Evolutionary conservation across 2,888 invertebrate species (phyloP), one percentile per base, ranked within the genome.

Genomic region (Chloroclystis v-ata): DNA sequence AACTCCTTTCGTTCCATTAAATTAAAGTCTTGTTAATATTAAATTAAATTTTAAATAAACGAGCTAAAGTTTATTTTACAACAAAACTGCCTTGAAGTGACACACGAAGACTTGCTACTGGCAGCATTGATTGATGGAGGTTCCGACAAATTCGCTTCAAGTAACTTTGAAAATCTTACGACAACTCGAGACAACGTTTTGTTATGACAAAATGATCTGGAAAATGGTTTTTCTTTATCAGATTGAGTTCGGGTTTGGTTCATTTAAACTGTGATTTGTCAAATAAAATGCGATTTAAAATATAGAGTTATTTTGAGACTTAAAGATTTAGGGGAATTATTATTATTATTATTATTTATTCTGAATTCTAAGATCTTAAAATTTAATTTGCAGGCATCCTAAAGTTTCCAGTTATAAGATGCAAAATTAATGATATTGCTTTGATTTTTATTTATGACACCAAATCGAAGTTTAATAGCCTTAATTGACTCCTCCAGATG

Each of bases 41-140:
- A n/a, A 32, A 40, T 41, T 41, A n/a, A 10, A 16, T 10, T 39
- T 29, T 8, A 29, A 29, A 39, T 12, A 29, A 29, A 20, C 35
- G 20, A 20, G 20, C 10, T 35, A 20, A 35, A 35, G 35, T 35
- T 37, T 47, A 54, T 40, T 12, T 40, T 20, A 7, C 24, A 30
- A 11, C 40, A 40, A 28, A 29, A 30, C 38, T 20, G 11, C 20
- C 35, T 35, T 35, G 35, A 35, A 78, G 80, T 80, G 79, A 82
- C 78, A 72, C 72, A 54, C 57, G 68, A 68, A 77, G 79, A 78
- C 75, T 80, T 78, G 72, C 66, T 72, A 73, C 72, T 78, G 75
- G 70, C 74, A 65, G 59, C 67, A 72, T 75, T 84, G 84, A 84
- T 84, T 77, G 83, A 84, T 84, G 80, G 58, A 63, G 64, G 68